These are phyloP conservation scores for Loripinus fragilis DNA, from an alignment of 2,888 invertebrate species.

Conservation along the genomic window DNA sequence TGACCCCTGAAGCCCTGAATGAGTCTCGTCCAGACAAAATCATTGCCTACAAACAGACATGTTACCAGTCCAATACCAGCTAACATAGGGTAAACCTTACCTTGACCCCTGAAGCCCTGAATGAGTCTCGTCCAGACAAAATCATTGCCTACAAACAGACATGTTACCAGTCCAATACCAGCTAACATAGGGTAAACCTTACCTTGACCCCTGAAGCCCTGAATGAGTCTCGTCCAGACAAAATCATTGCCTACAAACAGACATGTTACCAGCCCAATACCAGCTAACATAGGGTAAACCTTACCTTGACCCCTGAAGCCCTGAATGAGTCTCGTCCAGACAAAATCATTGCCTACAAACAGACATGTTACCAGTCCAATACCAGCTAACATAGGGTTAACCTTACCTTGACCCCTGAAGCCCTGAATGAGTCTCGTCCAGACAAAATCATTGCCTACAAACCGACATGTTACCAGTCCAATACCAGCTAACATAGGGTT, in stretches of 20 bases:
- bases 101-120: too few relatives aligned
- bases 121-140: conserved; percentile 92
- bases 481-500: conserved; percentile 95
- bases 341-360: conserved; percentile 89
- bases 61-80: conserved; percentile 95
- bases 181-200: too few relatives aligned
- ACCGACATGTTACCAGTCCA: conserved; percentile 95
- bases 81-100: too few relatives aligned
- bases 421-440: conserved; percentile 92
- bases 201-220: too few relatives aligned
- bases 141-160: conserved; percentile 91
- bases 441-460: conserved; percentile 88
- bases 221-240: conserved; percentile 92
- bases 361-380: conserved; percentile 94
- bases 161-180: conserved; percentile 94
- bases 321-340: conserved; percentile 91
- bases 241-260: conserved; percentile 90
- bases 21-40: conserved; percentile 91
- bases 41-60: conserved; percentile 91
- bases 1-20: too few relatives aligned
- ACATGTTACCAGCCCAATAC: conserved; percentile 94
- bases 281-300: too few relatives aligned
- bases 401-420: too few relatives aligned
- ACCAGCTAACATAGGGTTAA: conserved; percentile 95
- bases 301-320: too few relatives aligned